Percentiles rank a stretch among this genome's conserved stretches.
phyloP scores from a whole-genome alignment of 2,113 vertebrate species.

The Ahaetulla prasina region DNA sequence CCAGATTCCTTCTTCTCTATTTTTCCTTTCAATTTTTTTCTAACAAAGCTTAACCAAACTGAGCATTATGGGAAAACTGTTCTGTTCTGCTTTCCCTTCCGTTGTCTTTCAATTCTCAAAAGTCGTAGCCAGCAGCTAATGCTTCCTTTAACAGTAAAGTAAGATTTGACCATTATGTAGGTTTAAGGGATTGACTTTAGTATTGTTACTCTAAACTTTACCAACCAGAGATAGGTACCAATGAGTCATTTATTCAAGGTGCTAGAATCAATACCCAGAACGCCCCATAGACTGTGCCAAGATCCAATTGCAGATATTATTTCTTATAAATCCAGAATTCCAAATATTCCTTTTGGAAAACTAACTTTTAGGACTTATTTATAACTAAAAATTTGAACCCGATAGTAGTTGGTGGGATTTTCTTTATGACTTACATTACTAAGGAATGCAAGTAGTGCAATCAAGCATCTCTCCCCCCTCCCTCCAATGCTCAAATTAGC shows the following conservation, averaged over 20 bases:
- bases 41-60: background rate
- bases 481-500: background rate
- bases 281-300: background rate
- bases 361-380: background rate
- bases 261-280: no score
- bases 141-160: background rate
- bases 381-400: no score
- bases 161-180: background rate
- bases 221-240: background rate
- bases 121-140: background rate
- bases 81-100: background rate
- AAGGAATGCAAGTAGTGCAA: background rate
- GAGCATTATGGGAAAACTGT: no score
- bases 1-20: background rate
- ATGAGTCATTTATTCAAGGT: background rate
- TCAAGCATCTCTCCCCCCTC: fast-evolving
- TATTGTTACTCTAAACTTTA: background rate
- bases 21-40: background rate
- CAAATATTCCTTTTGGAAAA: background rate
- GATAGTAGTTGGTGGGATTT: background rate
- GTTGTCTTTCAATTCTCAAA: background rate
- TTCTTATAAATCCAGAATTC: background rate
- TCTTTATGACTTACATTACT: background rate
- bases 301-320: background rate
- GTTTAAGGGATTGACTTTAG: background rate